Base-by-base conservation (phyloP, 2,113 vertebrate genomes). In the Pampusana beccarii region DNA sequence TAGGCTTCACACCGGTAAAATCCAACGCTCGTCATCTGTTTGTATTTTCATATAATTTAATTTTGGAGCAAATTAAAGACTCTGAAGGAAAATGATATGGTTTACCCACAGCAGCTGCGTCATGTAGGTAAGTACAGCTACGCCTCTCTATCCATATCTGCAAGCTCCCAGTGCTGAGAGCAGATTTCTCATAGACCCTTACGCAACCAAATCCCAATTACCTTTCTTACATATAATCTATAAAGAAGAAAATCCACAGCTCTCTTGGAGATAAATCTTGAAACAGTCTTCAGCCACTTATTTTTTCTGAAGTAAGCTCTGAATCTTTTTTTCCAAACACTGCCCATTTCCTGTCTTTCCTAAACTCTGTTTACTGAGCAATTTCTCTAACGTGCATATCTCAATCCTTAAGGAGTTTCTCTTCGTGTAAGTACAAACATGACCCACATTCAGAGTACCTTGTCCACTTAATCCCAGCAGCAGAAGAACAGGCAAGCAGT, bases 331-430 rank as follows among this genome's bases (percentile, higher is more conserved):
- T 38, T 13, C 16, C 24, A 60, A 3, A 4, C 34, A 34, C 16
- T 53, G 14, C 9, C 9, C 4, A 20, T 67, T 75, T 82, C 13
- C 1, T 34, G 16, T 40, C 75, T 70, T 80, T 62, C 18, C 17
- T 67, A 53, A 56, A 31, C 6, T 24, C 3, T 14, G 3, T 40
- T 83, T 62, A 56, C 13, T 5, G 4, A 72, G 21, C 7, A 34
- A 38, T n/a, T 78, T 58, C 48, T 70, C 29, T 8, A 48, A 25
- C 2, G 0, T 6, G 3, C 1, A 5, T 24, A 42, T 6, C 3
- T 0, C 20, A 62, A 7, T 40, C 61, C 19, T 13, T 10, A 40
- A 56, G 11, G 29, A 23, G 38, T 60, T 77, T 78, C 10, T 73
- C 25, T 46, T 42, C 21, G 40, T 15, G 4, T 8, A 16, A 73